Conservation (phyloP, 2,888 invertebrate genomes). For the Tipula unca region DNA sequence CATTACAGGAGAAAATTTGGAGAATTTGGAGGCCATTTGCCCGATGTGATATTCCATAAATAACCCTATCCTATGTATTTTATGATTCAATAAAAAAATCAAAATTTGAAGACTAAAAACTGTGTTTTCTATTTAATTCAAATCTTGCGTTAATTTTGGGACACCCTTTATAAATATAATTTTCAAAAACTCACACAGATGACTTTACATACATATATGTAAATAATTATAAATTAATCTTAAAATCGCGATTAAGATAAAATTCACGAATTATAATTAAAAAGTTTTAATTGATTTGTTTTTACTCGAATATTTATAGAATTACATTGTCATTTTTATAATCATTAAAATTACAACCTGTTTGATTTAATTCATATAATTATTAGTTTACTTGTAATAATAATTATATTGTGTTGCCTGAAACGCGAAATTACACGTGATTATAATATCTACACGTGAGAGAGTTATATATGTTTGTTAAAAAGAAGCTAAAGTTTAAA, state of each 20-base stretch:
- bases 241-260: not conserved
- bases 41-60: too few relatives aligned
- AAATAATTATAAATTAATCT: not conserved
- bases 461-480: not conserved
- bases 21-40: too few relatives aligned
- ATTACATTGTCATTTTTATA: not conserved
- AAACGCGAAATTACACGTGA: not conserved
- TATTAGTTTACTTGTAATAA: not conserved
- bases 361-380: not conserved
- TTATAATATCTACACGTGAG: not conserved
- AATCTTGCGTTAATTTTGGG: too few relatives aligned
- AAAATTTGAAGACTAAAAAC: too few relatives aligned
- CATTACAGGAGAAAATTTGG: too few relatives aligned
- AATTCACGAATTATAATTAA: too few relatives aligned
- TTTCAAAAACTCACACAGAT: too few relatives aligned
- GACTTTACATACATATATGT: not conserved
- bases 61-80: too few relatives aligned
- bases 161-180: too few relatives aligned
- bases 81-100: too few relatives aligned
- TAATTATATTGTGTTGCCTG: not conserved
- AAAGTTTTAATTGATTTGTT: not conserved
- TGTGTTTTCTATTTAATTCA: too few relatives aligned
- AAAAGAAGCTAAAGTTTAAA: not conserved
- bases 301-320: not conserved
- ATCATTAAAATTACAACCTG: not conserved